Evolutionary conservation across 2,797 vertebrate species (phyloP), one percentile per base, ranked within the genome.

Genomic region (Hyperoplus lanceolatus): DNA sequence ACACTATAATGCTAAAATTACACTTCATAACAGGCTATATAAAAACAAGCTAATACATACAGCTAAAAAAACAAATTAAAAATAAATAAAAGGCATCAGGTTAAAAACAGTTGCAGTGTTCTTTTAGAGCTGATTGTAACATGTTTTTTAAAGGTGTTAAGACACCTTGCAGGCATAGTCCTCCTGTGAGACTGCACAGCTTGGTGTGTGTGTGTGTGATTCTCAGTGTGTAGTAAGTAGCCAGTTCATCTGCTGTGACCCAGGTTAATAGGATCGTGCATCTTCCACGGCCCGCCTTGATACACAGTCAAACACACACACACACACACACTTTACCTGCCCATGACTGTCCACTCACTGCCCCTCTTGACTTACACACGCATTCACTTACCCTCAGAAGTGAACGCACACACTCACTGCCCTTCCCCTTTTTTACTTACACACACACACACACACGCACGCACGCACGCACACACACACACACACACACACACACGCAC

Each of bases 181-280:
- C 11, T 70, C 45, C 57, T 38, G 67, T 77, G 61, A 59, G 49
- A 74, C 59, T 77, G 55, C 73, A 54, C 61, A 46, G 43, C 10
- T 3, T 39, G 38, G 49, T 21, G 66, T 29, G 21, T 51, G 65
- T 46, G 63, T 49, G 73, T 71, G 83, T 16, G 63, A 14, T 45
- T 70, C 39, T 11, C 48, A 42, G 70, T 60, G 70, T 80, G 78
- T 64, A 49, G 21, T 29, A 29, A 29, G 29, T 46, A 67, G 71
- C 62, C 62, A 70, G 66, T 75, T 83, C 48, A 48, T 84, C 75
- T 77, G 71, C 78, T 61, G 53, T 69, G 79, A 77, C 79, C 70
- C 43, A 60, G 75, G 85, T 85, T 88, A 87, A 87, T 82, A 68
- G 63, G 70, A 86, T 65, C 60, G 74, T 49, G 75, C 36, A 65